Evolutionary conservation across 2,113 vertebrate genomes (phyloP), one percentile per base, ranked within the genome.

Genomic region (Scalopus aquaticus): DNA sequence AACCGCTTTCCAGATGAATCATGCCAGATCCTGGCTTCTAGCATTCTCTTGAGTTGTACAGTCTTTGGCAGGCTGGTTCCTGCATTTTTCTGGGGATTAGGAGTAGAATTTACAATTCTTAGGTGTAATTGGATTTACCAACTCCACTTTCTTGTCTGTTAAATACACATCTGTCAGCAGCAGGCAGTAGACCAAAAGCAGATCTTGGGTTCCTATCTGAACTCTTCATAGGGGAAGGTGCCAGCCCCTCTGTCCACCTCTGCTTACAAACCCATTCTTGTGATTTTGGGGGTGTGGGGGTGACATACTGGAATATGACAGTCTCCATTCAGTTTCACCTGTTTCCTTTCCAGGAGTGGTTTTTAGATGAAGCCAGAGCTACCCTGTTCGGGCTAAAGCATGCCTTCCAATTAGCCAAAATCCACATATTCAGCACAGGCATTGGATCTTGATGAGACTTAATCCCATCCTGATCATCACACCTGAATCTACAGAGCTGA

Each of bases 61-160:
- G 92, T 88, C 89, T 79, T 74, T 46, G 72, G 62, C 80, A 15
- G 56, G 79, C 65, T 87, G 70, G 20, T 62, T 87, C 87, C 88
- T 42, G 24, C n/a, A 42, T n/a, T 82, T 88, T 82, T 79, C 30
- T 88, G 64, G 39, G 73, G n/a, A 54, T 49, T n/a, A 54, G 39
- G 60, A n/a, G 16, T 88, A 88, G 73, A 69, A 49, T 69, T 96
- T 81, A 51, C 32, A 35, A 7, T 87, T 76, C 65, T 44, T 56
- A 49, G 83, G 39, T 64, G 11, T 70, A 51, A 93, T 89, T 4
- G 0, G 24, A 51, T 89, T 84, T 30, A 92, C 54, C n/a, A 88
- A 1, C 81, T 46, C 56, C 24, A 78, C 90, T 62, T 77, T 73
- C 80, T 67, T 7, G 67, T 62, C 64, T 35, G 17, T 73, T 69